Base-by-base conservation (phyloP, 2,888 invertebrate species). In the Pristionchus maxplancki region DNA sequence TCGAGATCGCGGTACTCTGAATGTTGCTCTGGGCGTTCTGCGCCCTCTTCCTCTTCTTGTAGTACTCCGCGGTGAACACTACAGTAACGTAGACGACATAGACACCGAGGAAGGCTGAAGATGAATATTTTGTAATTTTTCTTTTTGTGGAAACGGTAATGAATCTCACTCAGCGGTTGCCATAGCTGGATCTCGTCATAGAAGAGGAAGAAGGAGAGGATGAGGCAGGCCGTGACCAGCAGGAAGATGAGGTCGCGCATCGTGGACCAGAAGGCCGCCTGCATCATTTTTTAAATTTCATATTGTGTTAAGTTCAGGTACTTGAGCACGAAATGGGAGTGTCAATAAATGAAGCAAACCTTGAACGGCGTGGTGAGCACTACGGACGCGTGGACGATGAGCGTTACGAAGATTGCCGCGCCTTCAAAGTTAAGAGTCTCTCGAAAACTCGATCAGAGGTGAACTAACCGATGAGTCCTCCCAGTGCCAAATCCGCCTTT, bases 171-270 rank as follows among this genome's bases (percentile, higher is more conserved):
- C 50, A 90, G 87, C 40, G 96, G 95, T 93, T 96, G 96, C 95
- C 95, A 95, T 24, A 96, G 93, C n/a, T 95, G 93, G 87, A 96
- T 95, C 78, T 93, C 92, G 91, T 95, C 95, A 84, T 95, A 95
- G 91, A 95, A 95, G 44, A 96, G 94, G 34, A 96, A 94, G 88
- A 94, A 95, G 91, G 95, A 95, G 31, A 96, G 95, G 95, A 94
- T 90, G 88, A 96, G 96, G 91, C 95, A 95, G 0, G 95, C 93
- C 9, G 96, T 95, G n/a, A 93, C 94, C 2, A 96, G 88, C 92
- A 95, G 96, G 93, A 96, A 96, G 44, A 95, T 93, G 50, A 96
- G 93, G 91, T 96, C 96, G 37, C 96, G 93, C 5, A 96, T 92
- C 88, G 96, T 95, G 15, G 96, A 88, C 37, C 37, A 88, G 71